phyloP scores from a whole-genome alignment of 2,797 vertebrate genomes.

The Catamblyrhynchus diadema region DNA sequence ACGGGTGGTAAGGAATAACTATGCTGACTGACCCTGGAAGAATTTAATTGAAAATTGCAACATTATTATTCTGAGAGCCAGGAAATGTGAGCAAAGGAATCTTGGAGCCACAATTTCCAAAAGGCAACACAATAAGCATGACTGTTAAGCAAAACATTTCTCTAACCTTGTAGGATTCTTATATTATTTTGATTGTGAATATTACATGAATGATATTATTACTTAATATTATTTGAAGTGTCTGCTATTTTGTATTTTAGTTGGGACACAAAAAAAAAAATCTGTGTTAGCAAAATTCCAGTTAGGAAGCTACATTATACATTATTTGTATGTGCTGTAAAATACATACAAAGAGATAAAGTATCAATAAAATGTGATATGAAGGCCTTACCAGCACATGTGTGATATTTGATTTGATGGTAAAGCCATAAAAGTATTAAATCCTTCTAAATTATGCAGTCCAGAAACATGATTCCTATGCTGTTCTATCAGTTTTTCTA shows the following conservation, averaged over 20 bases:
- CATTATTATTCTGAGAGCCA: neutral
- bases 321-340: neutral
- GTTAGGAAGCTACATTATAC: neutral
- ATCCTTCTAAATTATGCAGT: neutral
- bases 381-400: neutral
- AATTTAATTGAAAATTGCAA: neutral
- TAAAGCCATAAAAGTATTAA: neutral
- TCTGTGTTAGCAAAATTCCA: neutral
- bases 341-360: neutral
- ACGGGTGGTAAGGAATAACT: neutral
- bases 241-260: neutral
- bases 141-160: neutral
- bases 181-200: neutral
- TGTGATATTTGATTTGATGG: neutral
- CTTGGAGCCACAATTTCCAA: neutral
- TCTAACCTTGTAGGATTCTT: neutral
- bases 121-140: neutral
- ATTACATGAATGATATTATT: neutral
- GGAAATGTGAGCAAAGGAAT: neutral
- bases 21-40: neutral
- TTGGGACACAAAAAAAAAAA: neutral
- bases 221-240: neutral
- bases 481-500: neutral
- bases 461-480: neutral
- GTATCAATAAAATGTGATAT: neutral